Conservation (phyloP, 1,140 invertebrate genomes). For the Pentalonia nigronervosa region DNA sequence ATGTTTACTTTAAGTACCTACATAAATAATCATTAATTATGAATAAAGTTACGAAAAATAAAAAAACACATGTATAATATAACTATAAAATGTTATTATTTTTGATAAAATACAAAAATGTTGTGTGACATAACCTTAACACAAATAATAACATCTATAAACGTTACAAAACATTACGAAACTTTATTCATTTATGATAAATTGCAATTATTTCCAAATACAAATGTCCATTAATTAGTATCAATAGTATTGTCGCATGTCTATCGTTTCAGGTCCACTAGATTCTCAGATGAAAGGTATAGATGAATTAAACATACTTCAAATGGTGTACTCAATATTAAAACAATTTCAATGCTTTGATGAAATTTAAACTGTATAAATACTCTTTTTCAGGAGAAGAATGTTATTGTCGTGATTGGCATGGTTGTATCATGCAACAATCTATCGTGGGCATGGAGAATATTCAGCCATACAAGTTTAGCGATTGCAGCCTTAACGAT, state of each 20-base stretch:
- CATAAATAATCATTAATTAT: slow-evolving; percentile 7
- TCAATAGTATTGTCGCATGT: neutral
- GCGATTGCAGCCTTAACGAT: slow-evolving; percentile 85
- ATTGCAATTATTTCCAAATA: neutral
- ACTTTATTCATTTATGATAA: neutral
- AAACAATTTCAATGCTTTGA: neutral
- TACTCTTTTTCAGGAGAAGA: slow-evolving; percentile 68
- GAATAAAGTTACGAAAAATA: neutral
- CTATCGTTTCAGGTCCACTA: neutral
- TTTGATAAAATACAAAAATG: neutral
- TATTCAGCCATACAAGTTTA: slow-evolving; percentile 89
- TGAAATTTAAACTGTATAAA: neutral
- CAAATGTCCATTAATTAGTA: neutral
- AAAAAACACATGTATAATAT: neutral
- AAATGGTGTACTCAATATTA: neutral
- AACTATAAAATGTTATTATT: neutral
- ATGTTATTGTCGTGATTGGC: slow-evolving; percentile 90
- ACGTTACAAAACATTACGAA: neutral
- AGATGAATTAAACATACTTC: neutral
- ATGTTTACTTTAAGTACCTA: neutral
- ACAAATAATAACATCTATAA: neutral
- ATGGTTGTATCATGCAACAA: slow-evolving; percentile 92
- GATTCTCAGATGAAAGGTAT: neutral
- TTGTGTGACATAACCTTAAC: neutral
- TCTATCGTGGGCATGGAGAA: slow-evolving; percentile 48